A percentile compares a stretch with the other conserved stretches of the same genome.
Evolutionary conservation across 2,113 vertebrate genomes (phyloP).

Genomic region (Choloepus hoffmanni): DNA sequence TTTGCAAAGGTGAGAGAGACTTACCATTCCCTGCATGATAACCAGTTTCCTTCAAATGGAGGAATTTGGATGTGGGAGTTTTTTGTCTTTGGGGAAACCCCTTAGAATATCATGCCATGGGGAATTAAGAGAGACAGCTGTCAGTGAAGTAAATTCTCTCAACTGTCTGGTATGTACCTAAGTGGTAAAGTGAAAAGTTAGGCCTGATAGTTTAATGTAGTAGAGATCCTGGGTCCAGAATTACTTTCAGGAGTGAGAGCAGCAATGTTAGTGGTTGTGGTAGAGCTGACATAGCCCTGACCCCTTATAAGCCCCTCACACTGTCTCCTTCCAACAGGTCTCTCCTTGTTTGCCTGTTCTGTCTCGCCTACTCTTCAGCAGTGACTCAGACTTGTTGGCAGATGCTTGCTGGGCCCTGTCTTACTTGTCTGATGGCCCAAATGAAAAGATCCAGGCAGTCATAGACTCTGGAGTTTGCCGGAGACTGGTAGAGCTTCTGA

Average conservation of each 20-base stretch:
- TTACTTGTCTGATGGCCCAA: slow-evolving; percentile 98
- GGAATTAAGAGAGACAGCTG: slow-evolving; percentile 16
- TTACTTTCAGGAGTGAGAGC: not conserved
- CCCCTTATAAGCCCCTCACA: not conserved
- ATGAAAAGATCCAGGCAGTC: slow-evolving; percentile 99
- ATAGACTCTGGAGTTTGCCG: slow-evolving; percentile 98
- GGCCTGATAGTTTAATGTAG: not conserved
- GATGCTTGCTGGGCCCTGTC: slow-evolving; percentile 99
- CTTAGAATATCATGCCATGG: not conserved
- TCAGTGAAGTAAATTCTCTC: not conserved
- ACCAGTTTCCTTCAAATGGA: not conserved
- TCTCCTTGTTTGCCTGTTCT: slow-evolving; percentile 97
- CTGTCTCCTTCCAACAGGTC: slow-evolving; percentile 88
- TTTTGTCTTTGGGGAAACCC: slow-evolving; percentile 5
- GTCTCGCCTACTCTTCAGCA: slow-evolving; percentile 97
- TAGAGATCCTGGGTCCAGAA: not conserved
- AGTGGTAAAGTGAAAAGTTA: slow-evolving; percentile 20
- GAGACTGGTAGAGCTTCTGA: slow-evolving; percentile 96
- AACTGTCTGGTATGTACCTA: not conserved
- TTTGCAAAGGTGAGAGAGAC: slow-evolving; percentile 94
- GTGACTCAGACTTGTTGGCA: slow-evolving; percentile 97
- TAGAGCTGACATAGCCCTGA: not conserved
- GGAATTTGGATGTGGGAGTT: not conserved
- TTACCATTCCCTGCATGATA: not conserved
- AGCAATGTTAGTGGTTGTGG: not conserved